Percentiles rank a stretch among this genome's conserved stretches.
These are phyloP conservation scores for Drosophila paulistorum DNA, from an alignment of 1,140 invertebrate species.

Conservation along the genomic window DNA sequence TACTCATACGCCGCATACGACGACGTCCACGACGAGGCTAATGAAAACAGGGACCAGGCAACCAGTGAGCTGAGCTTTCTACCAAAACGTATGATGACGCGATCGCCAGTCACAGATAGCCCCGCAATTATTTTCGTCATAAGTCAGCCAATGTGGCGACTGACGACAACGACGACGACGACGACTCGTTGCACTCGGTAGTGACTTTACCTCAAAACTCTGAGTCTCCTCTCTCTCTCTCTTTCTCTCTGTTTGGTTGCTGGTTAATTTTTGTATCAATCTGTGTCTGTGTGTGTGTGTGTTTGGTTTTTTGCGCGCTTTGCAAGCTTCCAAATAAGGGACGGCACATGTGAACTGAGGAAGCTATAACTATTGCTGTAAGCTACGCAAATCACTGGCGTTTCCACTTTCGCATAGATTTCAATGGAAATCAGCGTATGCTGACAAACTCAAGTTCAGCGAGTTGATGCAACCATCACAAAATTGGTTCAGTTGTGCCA, in stretches of 20 bases:
- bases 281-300: too few species aligned
- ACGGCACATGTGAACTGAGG: constrained; percentile 82
- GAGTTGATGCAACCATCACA: constrained; percentile 60
- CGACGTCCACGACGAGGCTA: constrained; percentile 19
- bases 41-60: constrained; percentile 49
- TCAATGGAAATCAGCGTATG: constrained; percentile 73
- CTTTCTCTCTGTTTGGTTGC: constrained; percentile 16
- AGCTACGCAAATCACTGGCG: constrained; percentile 77
- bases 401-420: constrained; percentile 80
- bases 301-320: constrained; percentile 40
- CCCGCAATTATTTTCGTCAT: constrained; percentile 80
- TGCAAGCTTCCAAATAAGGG: constrained; percentile 83
- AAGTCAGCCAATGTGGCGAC: constrained; percentile 79
- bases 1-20: constrained; percentile 71
- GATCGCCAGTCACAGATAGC: constrained; percentile 67
- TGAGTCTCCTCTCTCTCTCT: constrained; percentile 29
- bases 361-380: constrained; percentile 79
- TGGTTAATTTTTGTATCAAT: constrained; percentile 27
- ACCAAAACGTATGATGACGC: constrained; percentile 63
- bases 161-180: constrained; percentile 21
- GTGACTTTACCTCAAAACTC: constrained; percentile 26
- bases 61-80: constrained; percentile 55
- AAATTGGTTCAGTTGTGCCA: constrained; percentile 74
- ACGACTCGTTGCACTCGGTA: constrained; percentile 21
- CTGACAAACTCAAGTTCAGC: constrained; percentile 64